phyloP scores from a whole-genome alignment of 2,888 invertebrate species.

The Andricus curvator region DNA sequence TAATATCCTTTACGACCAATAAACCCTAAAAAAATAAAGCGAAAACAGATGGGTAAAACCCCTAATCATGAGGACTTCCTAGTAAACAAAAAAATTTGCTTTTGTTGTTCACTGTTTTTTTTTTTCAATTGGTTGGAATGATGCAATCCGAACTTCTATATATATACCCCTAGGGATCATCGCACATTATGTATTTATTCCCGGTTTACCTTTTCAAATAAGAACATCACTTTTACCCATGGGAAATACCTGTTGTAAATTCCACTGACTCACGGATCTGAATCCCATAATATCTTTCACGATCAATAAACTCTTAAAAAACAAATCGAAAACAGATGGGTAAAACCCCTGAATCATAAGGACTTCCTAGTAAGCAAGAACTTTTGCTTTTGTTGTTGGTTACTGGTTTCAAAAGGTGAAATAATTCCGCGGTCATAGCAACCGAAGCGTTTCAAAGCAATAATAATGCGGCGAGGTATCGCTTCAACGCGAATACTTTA shows the following conservation, averaged over 20 bases:
- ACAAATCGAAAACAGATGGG: neutral
- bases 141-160: no score
- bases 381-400: neutral
- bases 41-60: neutral
- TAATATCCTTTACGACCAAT: neutral
- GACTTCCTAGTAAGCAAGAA: conserved; percentile 10
- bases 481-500: conserved; percentile 11
- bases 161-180: neutral
- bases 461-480: conserved; percentile 22
- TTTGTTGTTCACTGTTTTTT: no score
- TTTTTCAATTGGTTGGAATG: no score
- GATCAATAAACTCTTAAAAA: neutral
- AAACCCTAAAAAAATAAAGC: neutral
- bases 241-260: neutral
- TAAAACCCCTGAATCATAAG: neutral
- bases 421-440: conserved; percentile 22
- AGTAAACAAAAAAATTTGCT: neutral
- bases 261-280: neutral
- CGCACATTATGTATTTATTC: neutral
- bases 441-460: conserved; percentile 34
- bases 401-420: neutral
- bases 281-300: neutral
- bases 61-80: neutral
- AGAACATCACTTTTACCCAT: neutral
- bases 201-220: neutral